phyloP scores from a whole-genome alignment of 2,888 invertebrate species.

The Microplitis manilae region DNA sequence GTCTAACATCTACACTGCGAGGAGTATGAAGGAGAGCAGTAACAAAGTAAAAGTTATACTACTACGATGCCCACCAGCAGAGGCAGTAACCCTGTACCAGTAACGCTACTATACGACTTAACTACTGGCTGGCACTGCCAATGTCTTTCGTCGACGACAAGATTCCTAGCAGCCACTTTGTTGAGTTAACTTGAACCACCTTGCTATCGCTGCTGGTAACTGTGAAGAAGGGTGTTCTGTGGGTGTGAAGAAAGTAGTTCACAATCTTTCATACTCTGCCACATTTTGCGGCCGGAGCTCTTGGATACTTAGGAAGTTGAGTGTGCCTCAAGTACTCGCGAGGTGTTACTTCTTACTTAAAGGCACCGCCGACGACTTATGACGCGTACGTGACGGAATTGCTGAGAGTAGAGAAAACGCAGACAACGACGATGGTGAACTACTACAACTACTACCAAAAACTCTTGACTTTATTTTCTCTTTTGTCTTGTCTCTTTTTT shows the following conservation, averaged over 20 bases:
- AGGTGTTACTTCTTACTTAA: slow-evolving; percentile 63
- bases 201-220: slow-evolving; percentile 3
- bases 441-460: slow-evolving; percentile 25
- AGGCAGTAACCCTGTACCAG: slow-evolving; percentile 36
- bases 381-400: slow-evolving; percentile 69
- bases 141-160: slow-evolving; percentile 18
- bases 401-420: slow-evolving; percentile 54
- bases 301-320: slow-evolving; percentile 53
- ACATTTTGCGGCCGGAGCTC: slow-evolving; percentile 43
- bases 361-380: slow-evolving; percentile 64
- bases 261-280: slow-evolving; percentile 37
- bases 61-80: slow-evolving; percentile 28
- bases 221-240: slow-evolving; percentile 15
- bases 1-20: background rate
- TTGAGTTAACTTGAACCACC: slow-evolving; percentile 26
- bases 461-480: slow-evolving; percentile 39
- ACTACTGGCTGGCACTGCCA: background rate
- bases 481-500: slow-evolving; percentile 10
- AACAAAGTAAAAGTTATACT: slow-evolving; percentile 5
- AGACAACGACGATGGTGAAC: slow-evolving; percentile 17
- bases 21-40: background rate
- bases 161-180: slow-evolving; percentile 32
- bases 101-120: slow-evolving; percentile 34
- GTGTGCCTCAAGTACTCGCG: slow-evolving; percentile 60
- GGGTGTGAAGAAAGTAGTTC: slow-evolving; percentile 40